Conservation (phyloP, 2,888 invertebrate species). For the Junonia oenone region DNA sequence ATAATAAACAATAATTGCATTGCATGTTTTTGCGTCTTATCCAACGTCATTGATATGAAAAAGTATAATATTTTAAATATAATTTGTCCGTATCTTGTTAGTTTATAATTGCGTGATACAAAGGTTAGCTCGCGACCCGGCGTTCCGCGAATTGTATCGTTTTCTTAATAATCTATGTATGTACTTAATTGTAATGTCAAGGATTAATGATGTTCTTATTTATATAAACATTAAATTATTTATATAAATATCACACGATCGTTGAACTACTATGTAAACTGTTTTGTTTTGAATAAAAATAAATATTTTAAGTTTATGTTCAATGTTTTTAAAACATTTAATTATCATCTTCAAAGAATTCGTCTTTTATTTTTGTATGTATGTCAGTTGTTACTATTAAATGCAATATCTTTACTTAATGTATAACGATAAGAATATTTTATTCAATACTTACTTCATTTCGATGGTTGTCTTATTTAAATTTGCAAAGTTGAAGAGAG, state of each 20-base stretch:
- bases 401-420: too few relatives aligned
- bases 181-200: conserved; percentile 3
- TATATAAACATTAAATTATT: neutral
- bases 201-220: conserved; percentile 1
- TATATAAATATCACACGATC: neutral
- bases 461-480: too few relatives aligned
- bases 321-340: too few relatives aligned
- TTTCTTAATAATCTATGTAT: conserved; percentile 13
- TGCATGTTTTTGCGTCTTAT: neutral
- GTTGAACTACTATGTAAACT: neutral
- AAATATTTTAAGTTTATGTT: neutral
- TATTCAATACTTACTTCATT: too few relatives aligned
- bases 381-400: too few relatives aligned
- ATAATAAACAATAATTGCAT: neutral
- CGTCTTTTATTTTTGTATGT: too few relatives aligned
- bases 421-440: too few relatives aligned
- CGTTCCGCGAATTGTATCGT: conserved; percentile 20
- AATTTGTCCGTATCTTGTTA: neutral
- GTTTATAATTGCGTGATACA: conserved; percentile 7
- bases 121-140: conserved; percentile 14
- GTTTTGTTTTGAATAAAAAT: too few relatives aligned
- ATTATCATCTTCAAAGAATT: too few relatives aligned
- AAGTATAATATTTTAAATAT: neutral
- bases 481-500: too few relatives aligned
- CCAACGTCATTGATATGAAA: neutral